Conservation (phyloP, 2,113 vertebrate genomes). For the Callipepla squamata region DNA sequence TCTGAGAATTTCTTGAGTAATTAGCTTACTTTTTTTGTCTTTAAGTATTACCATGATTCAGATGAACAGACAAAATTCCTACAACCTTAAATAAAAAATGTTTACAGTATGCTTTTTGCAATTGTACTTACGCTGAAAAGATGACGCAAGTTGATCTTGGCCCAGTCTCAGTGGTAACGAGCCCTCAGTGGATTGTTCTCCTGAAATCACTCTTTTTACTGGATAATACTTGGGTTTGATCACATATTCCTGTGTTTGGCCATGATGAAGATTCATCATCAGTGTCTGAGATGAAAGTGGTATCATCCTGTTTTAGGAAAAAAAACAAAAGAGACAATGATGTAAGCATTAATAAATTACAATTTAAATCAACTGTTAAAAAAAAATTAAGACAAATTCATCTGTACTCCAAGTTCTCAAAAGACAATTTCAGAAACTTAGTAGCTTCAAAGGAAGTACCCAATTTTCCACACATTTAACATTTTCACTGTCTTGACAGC, state of each 20-base stretch:
- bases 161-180: slow-evolving; percentile 84
- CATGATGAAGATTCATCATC: slow-evolving; percentile 83
- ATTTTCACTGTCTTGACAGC: background rate
- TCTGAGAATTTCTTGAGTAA: background rate
- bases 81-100: background rate
- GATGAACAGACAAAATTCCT: background rate
- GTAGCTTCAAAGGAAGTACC: background rate
- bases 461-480: background rate
- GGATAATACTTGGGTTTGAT: slow-evolving; percentile 91
- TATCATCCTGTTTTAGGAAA: slow-evolving; percentile 79
- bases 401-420: background rate
- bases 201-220: slow-evolving; percentile 84
- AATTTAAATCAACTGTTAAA: background rate
- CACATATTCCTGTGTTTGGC: slow-evolving; percentile 88
- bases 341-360: background rate
- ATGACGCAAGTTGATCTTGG: slow-evolving; percentile 73
- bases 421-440: background rate
- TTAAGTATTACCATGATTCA: background rate
- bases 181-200: slow-evolving; percentile 83
- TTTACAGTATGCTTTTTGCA: background rate
- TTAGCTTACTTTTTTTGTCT: slow-evolving; percentile 7
- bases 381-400: background rate
- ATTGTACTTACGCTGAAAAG: slow-evolving; percentile 80
- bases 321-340: background rate
- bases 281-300: slow-evolving; percentile 81